Evolutionary conservation across 2,113 vertebrate genomes (phyloP), one percentile per base, ranked within the genome.

Genomic region (Andinoacara biseriatus): DNA sequence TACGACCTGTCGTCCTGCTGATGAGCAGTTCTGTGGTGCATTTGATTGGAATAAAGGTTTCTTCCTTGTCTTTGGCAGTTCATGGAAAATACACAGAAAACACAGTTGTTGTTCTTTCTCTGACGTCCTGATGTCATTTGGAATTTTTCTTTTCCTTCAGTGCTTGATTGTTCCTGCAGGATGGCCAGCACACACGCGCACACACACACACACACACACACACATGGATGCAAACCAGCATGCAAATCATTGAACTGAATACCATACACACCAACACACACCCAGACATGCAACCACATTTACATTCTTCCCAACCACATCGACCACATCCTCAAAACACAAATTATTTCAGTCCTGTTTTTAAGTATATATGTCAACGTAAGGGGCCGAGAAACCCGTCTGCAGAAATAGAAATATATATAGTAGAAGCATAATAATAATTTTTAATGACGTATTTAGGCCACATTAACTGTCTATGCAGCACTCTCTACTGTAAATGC

Each of bases 381-480:
- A 78, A 82, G 46, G 81, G 61, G 84, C 65, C 40, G 62, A 58
- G 76, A 91, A 20, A 80, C 38, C 33, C 17, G 62, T 54, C 72
- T 86, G 1, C 57, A 75, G 52, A 67, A 74, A 78, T 46, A 26
- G 61, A 76, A 79, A 84, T 56, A 84, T 31, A 59, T 63, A 38
- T 26, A 74, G 58, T 81, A 86, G 78, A 91, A 87, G 60, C 72
- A 75, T 17, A 85, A 87, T 91, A 90, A 79, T 91, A 83, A 92
- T 86, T 84, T 93, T 92, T 82, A 89, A 89, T 82, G 93, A 94
- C 93, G 88, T 92, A 93, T 95, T 94, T 93, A 93, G 94, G 94
- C 85, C 93, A 94, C 89, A 76, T 89, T 89, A 90, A 90, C 81
- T 91, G 92, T 82, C 85, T 74, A 84, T 60, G 31, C 91, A 90